Base-by-base conservation (phyloP, 2,888 invertebrate species). In the Phengaris arion region DNA sequence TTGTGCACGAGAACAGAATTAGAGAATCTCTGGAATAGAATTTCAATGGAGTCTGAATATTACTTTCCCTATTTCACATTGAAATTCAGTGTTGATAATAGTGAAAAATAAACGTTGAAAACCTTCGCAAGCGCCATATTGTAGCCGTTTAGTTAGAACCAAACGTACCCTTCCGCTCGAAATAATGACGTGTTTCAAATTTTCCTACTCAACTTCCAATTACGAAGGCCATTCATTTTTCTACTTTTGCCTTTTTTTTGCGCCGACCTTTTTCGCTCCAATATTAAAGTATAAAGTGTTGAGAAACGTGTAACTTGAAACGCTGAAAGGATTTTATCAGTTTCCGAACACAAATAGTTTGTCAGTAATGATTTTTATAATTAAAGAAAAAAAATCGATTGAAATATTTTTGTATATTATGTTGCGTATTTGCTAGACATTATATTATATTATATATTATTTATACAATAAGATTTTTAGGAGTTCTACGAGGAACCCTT, bases 171-270 rank as follows among this genome's bases (percentile, higher is more conserved):
- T 70, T 70, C 70, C 70, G 70, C 70, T 70, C 51, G 70, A 51
- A 48, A 51, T 70, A 70, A 70, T 51, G 70, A 70, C 70, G 70
- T 70, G 70, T 70, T 48, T 70, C 48, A 70, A 70, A 48, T 70
- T 70, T 51, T 48, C 51, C 70, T 70, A 70, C 48, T 70, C 70
- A 70, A 51, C 22, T 51, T 70, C 70, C 48, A 15, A 70, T 48
- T 48, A 70, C 15, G 48, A 51, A 51, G 51, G 70, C 46, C 51
- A 48, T 70, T 70, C 70, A 48, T 70, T 70, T 48, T 70, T 70
- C 48, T 70, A 48, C 48, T 46, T n/a, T n/a, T n/a, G n/a, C n/a
- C 15, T 35, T 69, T 48, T 69, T 48, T 70, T 70, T 64, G 35
- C 64, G 35, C 35, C 64, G 64, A 45, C 64, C 64, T 64, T 64